These are phyloP conservation scores for Diadegma fenestrale DNA, from an alignment of 2,888 invertebrate genomes.

Conservation along the genomic window DNA sequence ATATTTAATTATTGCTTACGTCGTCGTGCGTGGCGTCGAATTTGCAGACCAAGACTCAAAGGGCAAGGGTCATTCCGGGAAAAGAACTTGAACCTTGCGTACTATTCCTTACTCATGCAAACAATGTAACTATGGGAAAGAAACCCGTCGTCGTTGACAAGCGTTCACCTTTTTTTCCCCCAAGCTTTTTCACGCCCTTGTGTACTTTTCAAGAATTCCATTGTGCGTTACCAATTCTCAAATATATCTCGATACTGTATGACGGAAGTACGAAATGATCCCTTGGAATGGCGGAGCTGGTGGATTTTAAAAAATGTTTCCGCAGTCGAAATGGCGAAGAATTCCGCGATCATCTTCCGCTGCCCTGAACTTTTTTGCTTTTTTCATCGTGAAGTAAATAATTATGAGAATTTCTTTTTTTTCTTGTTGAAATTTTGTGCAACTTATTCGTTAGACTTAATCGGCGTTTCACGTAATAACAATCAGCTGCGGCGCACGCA, in stretches of 20 bases:
- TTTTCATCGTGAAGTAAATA: background rate
- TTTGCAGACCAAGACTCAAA: background rate
- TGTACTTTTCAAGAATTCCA: background rate
- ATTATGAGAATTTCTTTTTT: background rate
- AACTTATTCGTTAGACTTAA: too few species aligned
- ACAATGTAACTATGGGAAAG: background rate
- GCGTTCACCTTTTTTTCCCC: constrained; percentile 11
- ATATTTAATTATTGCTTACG: background rate
- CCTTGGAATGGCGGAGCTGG: too few species aligned
- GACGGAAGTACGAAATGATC: too few species aligned
- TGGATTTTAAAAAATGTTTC: too few species aligned
- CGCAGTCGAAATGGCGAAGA: too few species aligned
- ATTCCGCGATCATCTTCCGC: too few species aligned
- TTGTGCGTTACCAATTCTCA: background rate
- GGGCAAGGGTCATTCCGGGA: background rate
- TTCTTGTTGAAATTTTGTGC: background rate
- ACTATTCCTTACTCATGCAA: too few species aligned
- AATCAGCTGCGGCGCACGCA: too few species aligned
- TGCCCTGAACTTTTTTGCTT: background rate
- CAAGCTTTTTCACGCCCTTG: background rate
- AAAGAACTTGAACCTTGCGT: background rate
- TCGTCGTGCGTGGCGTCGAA: background rate
- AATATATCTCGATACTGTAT: too few species aligned
- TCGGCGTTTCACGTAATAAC: too few species aligned
- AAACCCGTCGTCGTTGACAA: background rate